These are phyloP conservation scores for Folsomia manolachei DNA, from an alignment of 2,888 invertebrate genomes.

Conservation along the genomic window DNA sequence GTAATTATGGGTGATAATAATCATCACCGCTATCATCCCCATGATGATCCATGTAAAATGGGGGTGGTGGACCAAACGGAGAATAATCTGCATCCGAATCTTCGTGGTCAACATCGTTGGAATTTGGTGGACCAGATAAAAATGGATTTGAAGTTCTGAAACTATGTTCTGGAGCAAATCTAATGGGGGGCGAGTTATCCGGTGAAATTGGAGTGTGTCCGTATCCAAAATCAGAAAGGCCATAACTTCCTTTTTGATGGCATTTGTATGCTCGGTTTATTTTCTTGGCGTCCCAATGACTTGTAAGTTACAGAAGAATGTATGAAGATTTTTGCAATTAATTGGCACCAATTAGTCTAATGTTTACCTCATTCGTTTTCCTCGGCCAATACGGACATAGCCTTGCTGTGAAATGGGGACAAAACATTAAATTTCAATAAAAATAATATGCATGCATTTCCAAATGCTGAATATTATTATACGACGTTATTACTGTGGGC, in stretches of 20 bases:
- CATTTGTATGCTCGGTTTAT: slow-evolving; percentile 38
- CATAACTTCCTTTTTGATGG: slow-evolving; percentile 11
- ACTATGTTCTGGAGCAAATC: slow-evolving; percentile 1
- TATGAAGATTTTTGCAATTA: no score
- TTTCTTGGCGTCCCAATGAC: slow-evolving; percentile 33
- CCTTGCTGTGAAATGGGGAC: no score
- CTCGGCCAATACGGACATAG: slow-evolving; percentile 24
- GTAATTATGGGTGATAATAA: not conserved
- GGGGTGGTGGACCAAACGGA: not conserved
- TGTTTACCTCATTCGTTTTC: slow-evolving; percentile 33
- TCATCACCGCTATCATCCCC: not conserved
- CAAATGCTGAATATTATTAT: no score
- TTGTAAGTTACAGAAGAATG: no score
- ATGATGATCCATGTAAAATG: not conserved
- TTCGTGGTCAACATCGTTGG: not conserved
- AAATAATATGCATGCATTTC: not conserved
- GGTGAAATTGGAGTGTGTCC: slow-evolving; percentile 16
- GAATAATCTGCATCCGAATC: slow-evolving; percentile 4
- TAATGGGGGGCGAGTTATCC: no score
- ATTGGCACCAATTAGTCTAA: no score
- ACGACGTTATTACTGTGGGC: slow-evolving; percentile 28
- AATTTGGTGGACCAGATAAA: not conserved
- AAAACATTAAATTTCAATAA: slow-evolving; percentile 16
- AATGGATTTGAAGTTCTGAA: slow-evolving; percentile 10
- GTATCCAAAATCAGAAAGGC: slow-evolving; percentile 7